A percentile compares a stretch with the other conserved stretches of the same genome.
phyloP scores from a whole-genome alignment of 2,888 invertebrate species.

The Gortyna flavago region DNA sequence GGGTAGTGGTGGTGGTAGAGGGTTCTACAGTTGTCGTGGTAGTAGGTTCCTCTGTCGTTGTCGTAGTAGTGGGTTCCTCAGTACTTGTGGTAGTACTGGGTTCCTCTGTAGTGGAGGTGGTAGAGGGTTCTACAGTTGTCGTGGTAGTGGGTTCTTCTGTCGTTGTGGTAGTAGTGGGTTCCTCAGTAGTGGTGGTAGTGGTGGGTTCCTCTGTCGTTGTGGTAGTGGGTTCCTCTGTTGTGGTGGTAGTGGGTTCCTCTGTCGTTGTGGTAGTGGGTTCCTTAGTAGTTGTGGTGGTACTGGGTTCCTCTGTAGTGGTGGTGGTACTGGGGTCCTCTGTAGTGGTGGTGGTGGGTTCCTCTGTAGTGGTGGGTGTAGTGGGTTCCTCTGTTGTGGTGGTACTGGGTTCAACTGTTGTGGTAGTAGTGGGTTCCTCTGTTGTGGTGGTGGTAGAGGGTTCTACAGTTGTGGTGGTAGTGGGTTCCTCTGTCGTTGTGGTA shows the following conservation, averaged over 20 bases:
- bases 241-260: conserved; percentile 6
- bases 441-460: not conserved
- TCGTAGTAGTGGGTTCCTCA: not conserved
- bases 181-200: conserved; percentile 2
- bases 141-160: not conserved
- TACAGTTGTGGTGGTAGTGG: not conserved
- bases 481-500: not conserved
- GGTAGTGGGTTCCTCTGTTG: not conserved
- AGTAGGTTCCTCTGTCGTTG: conserved; percentile 4
- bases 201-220: not conserved
- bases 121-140: not conserved
- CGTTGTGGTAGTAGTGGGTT: not conserved
- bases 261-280: not conserved
- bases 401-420: conserved; percentile 24
- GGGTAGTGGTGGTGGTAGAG: not conserved
- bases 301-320: not conserved
- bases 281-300: not conserved
- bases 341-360: not conserved
- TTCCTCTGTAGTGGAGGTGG: not conserved
- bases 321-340: conserved; percentile 4
- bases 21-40: not conserved
- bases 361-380: not conserved
- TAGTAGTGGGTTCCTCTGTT: conserved; percentile 5
- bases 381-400: not conserved
- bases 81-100: not conserved